Conservation (phyloP, 1,140 invertebrate species). For the Ruditapes philippinarum region DNA sequence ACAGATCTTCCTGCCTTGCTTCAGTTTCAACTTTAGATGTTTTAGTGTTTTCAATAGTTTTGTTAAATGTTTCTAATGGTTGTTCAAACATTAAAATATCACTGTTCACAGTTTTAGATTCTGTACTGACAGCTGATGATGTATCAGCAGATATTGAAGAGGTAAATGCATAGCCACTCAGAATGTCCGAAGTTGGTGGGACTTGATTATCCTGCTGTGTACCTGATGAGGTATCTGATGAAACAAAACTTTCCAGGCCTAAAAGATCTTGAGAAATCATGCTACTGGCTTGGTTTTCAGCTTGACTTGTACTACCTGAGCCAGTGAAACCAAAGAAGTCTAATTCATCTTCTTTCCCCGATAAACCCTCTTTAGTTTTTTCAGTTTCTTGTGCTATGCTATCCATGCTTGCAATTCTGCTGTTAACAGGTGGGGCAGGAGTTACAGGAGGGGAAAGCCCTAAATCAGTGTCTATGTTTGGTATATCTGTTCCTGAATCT, state of each 20-base stretch:
- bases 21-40: constrained; percentile 32
- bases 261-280: constrained; percentile 41
- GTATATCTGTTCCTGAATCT: constrained; percentile 25
- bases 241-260: constrained; percentile 6
- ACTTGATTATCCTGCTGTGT: neutral
- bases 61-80: constrained; percentile 42
- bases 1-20: constrained; percentile 40
- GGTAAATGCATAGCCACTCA: constrained; percentile 41
- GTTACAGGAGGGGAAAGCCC: constrained; percentile 9
- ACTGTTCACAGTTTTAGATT: constrained; percentile 65
- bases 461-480: neutral
- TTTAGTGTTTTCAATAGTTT: neutral
- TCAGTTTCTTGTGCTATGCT: constrained; percentile 20
- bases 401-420: constrained; percentile 71
- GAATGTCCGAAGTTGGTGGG: neutral
- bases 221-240: neutral
- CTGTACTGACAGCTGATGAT: neutral
- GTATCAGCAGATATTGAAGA: constrained; percentile 18
- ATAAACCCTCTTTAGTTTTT: neutral
- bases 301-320: neutral
- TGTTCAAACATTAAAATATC: constrained; percentile 62
- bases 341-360: neutral
- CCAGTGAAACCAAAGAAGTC: constrained; percentile 28
- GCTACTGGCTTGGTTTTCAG: neutral
- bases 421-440: constrained; percentile 69